Base-by-base conservation (phyloP, 2,888 invertebrate species). In the Pollenia labialis region DNA sequence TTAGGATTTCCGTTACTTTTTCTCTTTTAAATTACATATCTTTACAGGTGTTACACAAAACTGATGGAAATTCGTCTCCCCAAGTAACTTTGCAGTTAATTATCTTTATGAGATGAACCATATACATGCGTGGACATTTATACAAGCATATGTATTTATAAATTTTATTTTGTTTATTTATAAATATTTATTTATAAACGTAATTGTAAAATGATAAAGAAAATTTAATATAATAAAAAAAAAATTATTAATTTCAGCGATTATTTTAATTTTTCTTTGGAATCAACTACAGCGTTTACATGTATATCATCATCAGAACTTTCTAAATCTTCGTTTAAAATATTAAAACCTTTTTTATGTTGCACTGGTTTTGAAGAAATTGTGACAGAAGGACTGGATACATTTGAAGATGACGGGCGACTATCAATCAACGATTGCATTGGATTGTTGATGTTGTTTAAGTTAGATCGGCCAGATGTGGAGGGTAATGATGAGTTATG, bases 241-340 rank as follows among this genome's bases (percentile, higher is more conserved):
- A 50, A 7, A n/a, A 32, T 32, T 32, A 32, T 32, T 32, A 32
- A 32, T 32, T 1, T 58, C 11, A 42, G 48, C 10, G 14, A 50
- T 62, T 23, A 79, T 66, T 32, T 60, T 50, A 32, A 60, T 52
- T 56, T 64, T 44, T 58, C n/a, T 76, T 81, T 72, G 6, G 9
- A 16, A 14, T 50, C 56, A 48, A 42, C 0, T 18, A 2, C 1
- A 3, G 12, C 2, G 16, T 23, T 48, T 6, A 44, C 14, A 44
- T 40, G 9, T 16, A 50, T 18, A 44, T 87, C 84, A 52, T 87
- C 81, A 69, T 87, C 87, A 0, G 84, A 88, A 74, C 64, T 77
- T 10, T 75, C 84, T 4, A 9, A 10, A 56, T 64, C 62, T 50
- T 69, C 52, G 14, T 79, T 52, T 32, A 68, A 52, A 42, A 46